phyloP scores from a whole-genome alignment of 2,797 vertebrate genomes.

The Periparus ater region DNA sequence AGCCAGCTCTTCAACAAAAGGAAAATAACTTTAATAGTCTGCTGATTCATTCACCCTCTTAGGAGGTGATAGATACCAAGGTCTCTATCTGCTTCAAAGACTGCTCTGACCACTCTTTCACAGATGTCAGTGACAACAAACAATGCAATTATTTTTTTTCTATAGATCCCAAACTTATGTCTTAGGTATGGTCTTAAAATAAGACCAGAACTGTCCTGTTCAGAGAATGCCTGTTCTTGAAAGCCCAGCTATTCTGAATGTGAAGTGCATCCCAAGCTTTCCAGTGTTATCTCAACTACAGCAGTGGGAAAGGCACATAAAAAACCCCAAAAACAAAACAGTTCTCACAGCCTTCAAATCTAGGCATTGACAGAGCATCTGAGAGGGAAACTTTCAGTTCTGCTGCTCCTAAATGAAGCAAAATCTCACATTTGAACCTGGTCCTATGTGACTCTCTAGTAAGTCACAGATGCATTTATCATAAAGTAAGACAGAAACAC shows the following conservation, averaged over 20 bases:
- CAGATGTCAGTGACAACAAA: rapidly evolving
- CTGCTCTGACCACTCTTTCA: not conserved
- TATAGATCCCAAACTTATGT: rapidly evolving
- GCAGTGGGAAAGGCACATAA: not conserved
- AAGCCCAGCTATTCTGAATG: not conserved
- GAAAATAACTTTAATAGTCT: not conserved
- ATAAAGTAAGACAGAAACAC: not conserved
- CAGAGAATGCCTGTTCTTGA: not conserved
- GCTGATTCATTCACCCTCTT: not conserved
- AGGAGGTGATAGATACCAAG: not conserved
- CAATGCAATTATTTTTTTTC: not conserved
- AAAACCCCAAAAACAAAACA: too few species aligned
- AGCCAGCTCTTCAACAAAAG: not conserved
- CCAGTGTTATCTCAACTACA: not conserved
- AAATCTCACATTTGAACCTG: not conserved
- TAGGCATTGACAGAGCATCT: not conserved
- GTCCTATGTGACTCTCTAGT: not conserved
- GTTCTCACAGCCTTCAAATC: not conserved
- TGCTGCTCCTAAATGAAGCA: not conserved
- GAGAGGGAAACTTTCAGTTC: not conserved
- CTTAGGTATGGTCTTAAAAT: not conserved
- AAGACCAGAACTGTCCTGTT: not conserved
- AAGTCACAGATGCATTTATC: not conserved
- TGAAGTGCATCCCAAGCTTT: not conserved
- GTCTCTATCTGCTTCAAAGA: not conserved